These are phyloP conservation scores for Ochotona princeps DNA, from an alignment of 2,113 vertebrate species.

Conservation along the genomic window DNA sequence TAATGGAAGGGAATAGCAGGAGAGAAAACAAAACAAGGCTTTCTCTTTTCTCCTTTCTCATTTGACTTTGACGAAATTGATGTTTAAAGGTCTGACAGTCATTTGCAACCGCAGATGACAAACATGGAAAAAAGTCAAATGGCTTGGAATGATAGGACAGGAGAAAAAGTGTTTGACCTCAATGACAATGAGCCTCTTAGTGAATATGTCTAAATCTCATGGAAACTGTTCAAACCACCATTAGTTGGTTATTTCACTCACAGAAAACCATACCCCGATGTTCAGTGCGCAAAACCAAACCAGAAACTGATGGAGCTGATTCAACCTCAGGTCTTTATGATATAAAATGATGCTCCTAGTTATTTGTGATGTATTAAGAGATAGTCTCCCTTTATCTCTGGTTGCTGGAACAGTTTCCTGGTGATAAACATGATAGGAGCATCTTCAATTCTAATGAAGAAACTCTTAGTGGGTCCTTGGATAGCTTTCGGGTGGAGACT, in stretches of 20 bases:
- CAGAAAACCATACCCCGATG: neutral
- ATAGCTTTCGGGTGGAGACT: neutral
- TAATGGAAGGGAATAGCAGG: neutral
- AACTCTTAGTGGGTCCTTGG: neutral
- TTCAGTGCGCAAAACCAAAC: neutral
- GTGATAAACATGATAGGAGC: neutral
- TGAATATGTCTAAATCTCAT: neutral
- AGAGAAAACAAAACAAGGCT: neutral
- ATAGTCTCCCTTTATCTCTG: neutral
- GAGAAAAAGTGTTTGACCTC: neutral
- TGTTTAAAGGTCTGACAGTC: neutral
- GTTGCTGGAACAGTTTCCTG: neutral
- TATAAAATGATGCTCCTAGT: neutral
- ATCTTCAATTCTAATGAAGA: neutral
- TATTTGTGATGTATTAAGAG: neutral
- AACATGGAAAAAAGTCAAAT: neutral
- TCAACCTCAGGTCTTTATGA: conserved; percentile 1
- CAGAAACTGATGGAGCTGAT: neutral
- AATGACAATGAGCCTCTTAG: neutral
- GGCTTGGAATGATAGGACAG: neutral
- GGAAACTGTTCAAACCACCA: neutral
- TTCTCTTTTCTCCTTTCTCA: neutral
- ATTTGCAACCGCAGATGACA: neutral
- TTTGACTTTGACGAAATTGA: neutral
- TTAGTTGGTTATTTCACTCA: conserved; percentile 18